Evolutionary conservation across 2,113 vertebrate genomes (phyloP), one percentile per base, ranked within the genome.

Genomic region (Pomatorhinus ruficollis): DNA sequence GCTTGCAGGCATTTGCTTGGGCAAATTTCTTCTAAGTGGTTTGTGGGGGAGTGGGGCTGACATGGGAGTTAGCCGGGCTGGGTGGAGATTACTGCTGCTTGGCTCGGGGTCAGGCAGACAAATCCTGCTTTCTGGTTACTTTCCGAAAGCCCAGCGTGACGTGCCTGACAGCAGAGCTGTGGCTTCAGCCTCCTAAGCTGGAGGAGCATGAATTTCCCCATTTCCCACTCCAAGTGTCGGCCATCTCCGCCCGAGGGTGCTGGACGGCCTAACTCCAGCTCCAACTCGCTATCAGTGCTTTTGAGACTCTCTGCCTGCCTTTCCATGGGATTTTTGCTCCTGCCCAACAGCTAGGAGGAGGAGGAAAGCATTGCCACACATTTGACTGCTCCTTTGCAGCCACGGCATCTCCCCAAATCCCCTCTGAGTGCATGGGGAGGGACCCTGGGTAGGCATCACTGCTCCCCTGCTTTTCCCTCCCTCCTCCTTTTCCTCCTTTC

Each of bases 61-160:
- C 45, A n/a, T 8, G 88, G 76, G 89, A 86, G 37, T 63, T 54
- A 47, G 30, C 11, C 59, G 80, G 83, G 74, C 84, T 72, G 78
- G 52, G 5, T 64, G 80, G 64, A 24, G 72, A 78, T 87, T 81
- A 50, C 60, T 4, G 39, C 70, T 59, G 44, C 69, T 71, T 71
- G 69, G 89, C 80, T 89, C 11, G 7, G 13, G 93, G 89, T 93
- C 87, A 70, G 77, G 13, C 77, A 30, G 9, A 59, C 69, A 87
- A 93, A 92, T 90, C 72, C 77, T 92, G 69, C 96, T 81, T 83
- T 78, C 90, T 92, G 88, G 45, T 30, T 50, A 78, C 82, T 90
- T 70, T 45, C 25, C 0, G 1, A 78, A 57, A 80, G 85, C 57
- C n/a, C 22, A 50, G 31, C 30, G 1, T 2, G 33, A 69, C 6